phyloP scores from a whole-genome alignment of 2,888 invertebrate genomes.

The Eupithecia subumbrata region DNA sequence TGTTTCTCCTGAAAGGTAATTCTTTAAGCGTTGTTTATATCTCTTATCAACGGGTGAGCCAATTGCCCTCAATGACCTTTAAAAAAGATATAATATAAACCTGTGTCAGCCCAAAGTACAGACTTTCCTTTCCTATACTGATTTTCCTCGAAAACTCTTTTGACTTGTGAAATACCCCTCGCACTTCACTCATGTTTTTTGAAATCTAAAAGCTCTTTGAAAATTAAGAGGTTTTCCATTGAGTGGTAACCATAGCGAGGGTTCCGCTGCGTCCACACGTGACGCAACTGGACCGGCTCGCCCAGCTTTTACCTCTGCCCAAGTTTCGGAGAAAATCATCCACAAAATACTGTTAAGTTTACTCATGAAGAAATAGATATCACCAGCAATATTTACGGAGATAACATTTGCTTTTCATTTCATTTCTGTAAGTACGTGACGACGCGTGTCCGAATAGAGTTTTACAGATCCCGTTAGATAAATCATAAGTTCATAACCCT shows the following conservation, averaged over 20 bases:
- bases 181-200: neutral
- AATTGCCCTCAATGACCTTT: too few species aligned
- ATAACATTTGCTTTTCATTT: constrained; percentile 3
- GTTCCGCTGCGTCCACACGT: constrained; percentile 29
- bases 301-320: constrained; percentile 30
- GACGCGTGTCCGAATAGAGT: neutral
- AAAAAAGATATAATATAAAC: too few species aligned
- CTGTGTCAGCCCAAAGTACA: neutral
- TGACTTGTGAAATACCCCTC: neutral
- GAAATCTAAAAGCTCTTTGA: neutral
- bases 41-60: neutral
- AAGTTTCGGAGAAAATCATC: constrained; percentile 34
- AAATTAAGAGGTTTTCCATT: neutral
- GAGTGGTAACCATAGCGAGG: constrained; percentile 26
- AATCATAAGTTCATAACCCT: neutral
- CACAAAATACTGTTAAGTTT: constrained; percentile 19
- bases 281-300: constrained; percentile 38
- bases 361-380: constrained; percentile 19
- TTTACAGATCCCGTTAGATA: neutral
- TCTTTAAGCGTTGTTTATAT: neutral
- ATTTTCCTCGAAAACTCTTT: neutral
- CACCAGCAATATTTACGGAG: neutral
- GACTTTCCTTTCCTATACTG: neutral
- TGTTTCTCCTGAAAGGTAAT: neutral
- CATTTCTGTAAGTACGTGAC: neutral